phyloP scores from a whole-genome alignment of 2,113 vertebrate species.

The Otus sunia region DNA sequence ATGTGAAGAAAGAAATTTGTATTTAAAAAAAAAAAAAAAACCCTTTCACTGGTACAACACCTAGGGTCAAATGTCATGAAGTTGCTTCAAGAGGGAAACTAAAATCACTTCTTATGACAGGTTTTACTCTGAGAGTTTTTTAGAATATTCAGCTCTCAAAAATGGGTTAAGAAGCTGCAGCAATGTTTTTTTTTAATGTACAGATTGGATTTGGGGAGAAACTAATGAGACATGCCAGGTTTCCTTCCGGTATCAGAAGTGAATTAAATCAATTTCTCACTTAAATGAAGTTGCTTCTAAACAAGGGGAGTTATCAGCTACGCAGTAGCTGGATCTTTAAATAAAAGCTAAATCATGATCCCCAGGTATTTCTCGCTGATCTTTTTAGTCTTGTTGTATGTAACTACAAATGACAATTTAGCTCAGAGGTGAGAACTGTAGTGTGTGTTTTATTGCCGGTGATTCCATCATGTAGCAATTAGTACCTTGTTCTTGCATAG shows the following conservation, averaged over 20 bases:
- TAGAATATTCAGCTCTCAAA: slow-evolving; percentile 28
- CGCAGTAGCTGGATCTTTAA: neutral
- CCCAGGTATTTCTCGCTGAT: slow-evolving; percentile 17
- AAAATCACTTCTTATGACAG: neutral
- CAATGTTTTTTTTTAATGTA: neutral
- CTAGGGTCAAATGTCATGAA: slow-evolving; percentile 13
- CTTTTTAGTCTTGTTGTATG: slow-evolving; percentile 39
- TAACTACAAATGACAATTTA: slow-evolving; percentile 49
- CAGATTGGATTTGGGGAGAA: neutral
- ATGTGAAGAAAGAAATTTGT: slow-evolving; percentile 44
- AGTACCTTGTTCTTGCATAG: slow-evolving; percentile 55
- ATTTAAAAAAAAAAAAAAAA: slow-evolving; percentile 43
- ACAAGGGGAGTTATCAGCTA: neutral
- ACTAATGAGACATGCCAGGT: neutral
- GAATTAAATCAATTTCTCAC: neutral
- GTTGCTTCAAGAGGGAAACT: slow-evolving; percentile 10
- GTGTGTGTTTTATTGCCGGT: slow-evolving; percentile 41
- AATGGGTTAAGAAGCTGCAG: neutral
- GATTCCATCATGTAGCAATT: slow-evolving; percentile 49
- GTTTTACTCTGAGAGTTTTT: slow-evolving; percentile 30
- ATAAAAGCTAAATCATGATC: neutral
- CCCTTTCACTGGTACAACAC: slow-evolving; percentile 6
- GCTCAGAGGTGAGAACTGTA: slow-evolving; percentile 40
- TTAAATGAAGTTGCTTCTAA: slow-evolving; percentile 42
- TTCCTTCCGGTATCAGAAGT: slow-evolving; percentile 18